phyloP scores from a whole-genome alignment of 2,113 vertebrate genomes.

The Paramormyrops kingsleyae region DNA sequence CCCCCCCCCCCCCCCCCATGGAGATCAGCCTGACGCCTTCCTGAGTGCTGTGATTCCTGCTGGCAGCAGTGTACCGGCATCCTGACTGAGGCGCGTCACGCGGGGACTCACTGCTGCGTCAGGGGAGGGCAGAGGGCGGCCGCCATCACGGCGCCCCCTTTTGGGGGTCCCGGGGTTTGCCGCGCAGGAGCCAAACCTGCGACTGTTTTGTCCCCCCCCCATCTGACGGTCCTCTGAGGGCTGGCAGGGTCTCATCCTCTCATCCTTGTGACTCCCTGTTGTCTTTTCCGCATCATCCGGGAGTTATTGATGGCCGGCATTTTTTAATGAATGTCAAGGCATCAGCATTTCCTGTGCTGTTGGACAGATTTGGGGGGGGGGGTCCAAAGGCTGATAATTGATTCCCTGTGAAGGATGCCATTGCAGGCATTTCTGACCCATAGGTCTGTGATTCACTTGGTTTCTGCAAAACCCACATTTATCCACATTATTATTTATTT shows the following conservation, averaged over 20 bases:
- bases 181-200: not conserved
- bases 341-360: not conserved
- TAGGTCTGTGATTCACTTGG: not conserved
- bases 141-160: not conserved
- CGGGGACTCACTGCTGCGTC: constrained; percentile 5
- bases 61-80: constrained; percentile 54
- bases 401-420: constrained; percentile 21
- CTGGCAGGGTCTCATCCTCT: not conserved
- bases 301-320: not conserved
- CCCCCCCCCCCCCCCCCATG: constrained; percentile 32
- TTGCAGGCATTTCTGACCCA: constrained; percentile 19
- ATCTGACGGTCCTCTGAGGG: not conserved
- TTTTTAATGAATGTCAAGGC: constrained; percentile 1
- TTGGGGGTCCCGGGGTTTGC: not conserved
- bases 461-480: not conserved
- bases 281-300: not conserved
- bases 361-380: not conserved
- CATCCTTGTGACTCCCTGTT: not conserved
- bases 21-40: constrained; percentile 40
- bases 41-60: constrained; percentile 53
- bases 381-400: constrained; percentile 19
- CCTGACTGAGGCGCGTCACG: constrained; percentile 41
- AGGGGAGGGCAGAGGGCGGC: not conserved
- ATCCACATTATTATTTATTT: no score
- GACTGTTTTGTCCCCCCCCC: not conserved